Conservation (phyloP, 2,113 vertebrate genomes). For the Chaetorhynchus papuensis region DNA sequence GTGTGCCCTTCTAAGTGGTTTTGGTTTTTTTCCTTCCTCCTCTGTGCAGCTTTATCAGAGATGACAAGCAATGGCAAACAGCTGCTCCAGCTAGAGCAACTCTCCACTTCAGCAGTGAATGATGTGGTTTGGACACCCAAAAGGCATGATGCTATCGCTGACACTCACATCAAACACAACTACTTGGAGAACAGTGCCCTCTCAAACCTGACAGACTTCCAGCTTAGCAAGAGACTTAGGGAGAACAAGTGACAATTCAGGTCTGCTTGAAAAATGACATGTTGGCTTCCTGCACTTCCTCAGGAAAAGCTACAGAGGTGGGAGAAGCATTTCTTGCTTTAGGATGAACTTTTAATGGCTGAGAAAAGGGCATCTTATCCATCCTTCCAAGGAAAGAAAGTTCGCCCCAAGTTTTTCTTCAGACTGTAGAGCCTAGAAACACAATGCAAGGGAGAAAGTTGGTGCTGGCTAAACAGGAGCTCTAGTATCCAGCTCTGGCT, state of each 20-base stretch:
- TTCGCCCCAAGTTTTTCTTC: not conserved
- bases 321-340: not conserved
- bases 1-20: accelerated
- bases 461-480: accelerated
- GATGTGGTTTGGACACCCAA: not conserved
- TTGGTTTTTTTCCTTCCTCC: not conserved
- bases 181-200: not conserved
- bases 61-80: not conserved
- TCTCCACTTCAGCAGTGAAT: not conserved
- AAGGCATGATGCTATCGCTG: not conserved
- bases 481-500: not conserved
- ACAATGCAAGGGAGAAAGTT: not conserved
- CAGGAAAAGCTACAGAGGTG: not conserved
- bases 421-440: not conserved
- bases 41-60: not conserved
- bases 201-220: not conserved
- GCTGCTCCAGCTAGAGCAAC: not conserved
- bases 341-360: not conserved
- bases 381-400: not conserved
- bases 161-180: not conserved
- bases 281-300: not conserved
- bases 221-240: not conserved
- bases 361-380: not conserved
- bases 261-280: not conserved
- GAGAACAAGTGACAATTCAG: not conserved